Conservation (phyloP, 2,888 invertebrate species). For the Pandemis heparana region DNA sequence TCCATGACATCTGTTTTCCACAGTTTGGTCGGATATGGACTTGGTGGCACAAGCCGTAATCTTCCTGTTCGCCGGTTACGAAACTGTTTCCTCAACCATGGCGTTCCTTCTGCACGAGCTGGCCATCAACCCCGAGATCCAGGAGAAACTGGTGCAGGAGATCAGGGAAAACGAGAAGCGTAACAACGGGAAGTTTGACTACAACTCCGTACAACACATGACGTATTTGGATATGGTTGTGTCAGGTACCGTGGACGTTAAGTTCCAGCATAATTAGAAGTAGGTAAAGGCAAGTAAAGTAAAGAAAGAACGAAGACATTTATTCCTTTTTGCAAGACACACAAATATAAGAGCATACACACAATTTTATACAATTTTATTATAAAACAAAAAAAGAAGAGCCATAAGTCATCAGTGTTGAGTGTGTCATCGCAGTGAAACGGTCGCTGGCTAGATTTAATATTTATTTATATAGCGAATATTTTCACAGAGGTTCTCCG, state of each 20-base stretch:
- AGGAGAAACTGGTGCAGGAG: constrained; percentile 75
- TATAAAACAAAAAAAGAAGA: too few relatives aligned
- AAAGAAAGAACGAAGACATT: too few relatives aligned
- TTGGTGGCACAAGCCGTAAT: constrained; percentile 62
- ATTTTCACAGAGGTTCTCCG: constrained; percentile 59
- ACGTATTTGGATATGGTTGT: constrained; percentile 51
- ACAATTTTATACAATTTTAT: too few relatives aligned
- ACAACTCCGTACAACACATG: constrained; percentile 72
- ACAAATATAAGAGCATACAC: too few relatives aligned
- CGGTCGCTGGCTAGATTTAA: too few relatives aligned
- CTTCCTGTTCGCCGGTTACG: constrained; percentile 76
- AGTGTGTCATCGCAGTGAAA: too few relatives aligned
- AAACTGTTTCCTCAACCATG: constrained; percentile 60
- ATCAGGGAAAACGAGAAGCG: constrained; percentile 65
- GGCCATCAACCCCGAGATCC: constrained; percentile 78
- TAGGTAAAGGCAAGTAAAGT: too few relatives aligned
- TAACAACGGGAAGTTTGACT: constrained; percentile 60
- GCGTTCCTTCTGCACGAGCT: constrained; percentile 77
- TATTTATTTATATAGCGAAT: neutral
- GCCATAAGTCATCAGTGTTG: too few relatives aligned
- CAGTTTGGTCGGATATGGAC: constrained; percentile 54
- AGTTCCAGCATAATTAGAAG: too few relatives aligned
- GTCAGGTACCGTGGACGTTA: constrained; percentile 21
- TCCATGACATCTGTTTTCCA: constrained; percentile 10
- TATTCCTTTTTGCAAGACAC: too few relatives aligned